Evolutionary conservation across 37 sponge, comb jelly and placozoan genomes (phyloP).

Genomic region (Mnemiopsis leidyi): DNA sequence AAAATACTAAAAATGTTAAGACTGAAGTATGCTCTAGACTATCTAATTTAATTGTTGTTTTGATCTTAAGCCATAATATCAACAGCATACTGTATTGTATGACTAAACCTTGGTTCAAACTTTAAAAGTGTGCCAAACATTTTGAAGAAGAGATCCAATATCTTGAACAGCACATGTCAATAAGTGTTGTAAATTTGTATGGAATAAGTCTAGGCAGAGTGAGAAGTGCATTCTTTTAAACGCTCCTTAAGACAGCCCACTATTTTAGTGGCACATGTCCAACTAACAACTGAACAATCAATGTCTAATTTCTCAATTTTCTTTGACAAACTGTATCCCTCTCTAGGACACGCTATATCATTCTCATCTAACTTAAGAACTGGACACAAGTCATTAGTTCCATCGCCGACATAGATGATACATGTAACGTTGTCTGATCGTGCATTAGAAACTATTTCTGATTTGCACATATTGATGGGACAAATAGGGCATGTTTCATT

Average conservation of each 20-base stretch:
- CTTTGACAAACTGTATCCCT: constrained; percentile 1
- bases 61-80: no score
- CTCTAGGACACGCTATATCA: constrained; percentile 12
- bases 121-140: no score
- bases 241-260: not conserved
- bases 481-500: not conserved
- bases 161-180: no score
- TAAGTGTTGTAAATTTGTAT: no score
- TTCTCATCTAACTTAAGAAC: not conserved
- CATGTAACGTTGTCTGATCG: not conserved
- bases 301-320: not conserved
- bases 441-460: not conserved
- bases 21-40: no score
- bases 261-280: not conserved
- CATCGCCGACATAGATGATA: constrained; percentile 6
- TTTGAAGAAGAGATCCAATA: no score
- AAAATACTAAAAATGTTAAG: no score
- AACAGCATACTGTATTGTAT: no score
- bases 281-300: not conserved
- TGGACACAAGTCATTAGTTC: constrained; percentile 36
- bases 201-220: no score
- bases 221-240: no score
- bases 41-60: no score
- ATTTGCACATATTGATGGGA: constrained; percentile 57
- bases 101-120: no score